phyloP scores from a whole-genome alignment of 2,113 vertebrate genomes.

The Rhea pennata region DNA sequence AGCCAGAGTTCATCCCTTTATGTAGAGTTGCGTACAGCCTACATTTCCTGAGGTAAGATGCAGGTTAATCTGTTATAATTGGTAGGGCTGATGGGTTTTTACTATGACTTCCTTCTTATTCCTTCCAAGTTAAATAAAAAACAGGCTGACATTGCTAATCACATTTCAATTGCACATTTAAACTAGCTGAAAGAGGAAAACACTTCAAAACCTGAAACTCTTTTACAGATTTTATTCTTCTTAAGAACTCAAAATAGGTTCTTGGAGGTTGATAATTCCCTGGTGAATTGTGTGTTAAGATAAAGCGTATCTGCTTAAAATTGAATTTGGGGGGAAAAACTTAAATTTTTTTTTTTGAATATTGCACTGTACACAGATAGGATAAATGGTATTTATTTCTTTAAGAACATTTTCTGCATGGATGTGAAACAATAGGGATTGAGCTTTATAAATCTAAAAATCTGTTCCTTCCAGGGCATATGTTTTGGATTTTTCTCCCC shows the following conservation, averaged over 20 bases:
- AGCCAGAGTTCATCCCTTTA: not conserved
- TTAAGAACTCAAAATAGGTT: not conserved
- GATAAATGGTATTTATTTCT: not conserved
- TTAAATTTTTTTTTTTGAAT: not conserved
- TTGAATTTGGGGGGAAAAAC: not conserved
- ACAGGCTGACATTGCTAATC: not conserved
- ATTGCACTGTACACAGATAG: no score
- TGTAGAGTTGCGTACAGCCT: not conserved
- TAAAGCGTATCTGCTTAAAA: not conserved
- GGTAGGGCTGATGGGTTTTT: not conserved
- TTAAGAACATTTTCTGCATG: not conserved
- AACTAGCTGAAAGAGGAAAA: not conserved
- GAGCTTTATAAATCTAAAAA: not conserved
- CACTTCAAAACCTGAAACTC: not conserved
- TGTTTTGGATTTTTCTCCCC: not conserved
- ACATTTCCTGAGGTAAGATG: not conserved
- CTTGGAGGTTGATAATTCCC: not conserved
- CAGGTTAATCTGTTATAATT: not conserved
- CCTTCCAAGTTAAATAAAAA: not conserved
- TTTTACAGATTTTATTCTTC: not conserved
- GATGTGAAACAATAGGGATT: not conserved
- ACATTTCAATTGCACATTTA: not conserved
- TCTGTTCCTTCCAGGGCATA: not conserved
- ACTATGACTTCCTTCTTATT: not conserved
- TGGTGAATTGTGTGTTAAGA: not conserved